These are phyloP conservation scores for Hypsopygia costalis DNA, from an alignment of 2,888 invertebrate genomes.

Conservation along the genomic window DNA sequence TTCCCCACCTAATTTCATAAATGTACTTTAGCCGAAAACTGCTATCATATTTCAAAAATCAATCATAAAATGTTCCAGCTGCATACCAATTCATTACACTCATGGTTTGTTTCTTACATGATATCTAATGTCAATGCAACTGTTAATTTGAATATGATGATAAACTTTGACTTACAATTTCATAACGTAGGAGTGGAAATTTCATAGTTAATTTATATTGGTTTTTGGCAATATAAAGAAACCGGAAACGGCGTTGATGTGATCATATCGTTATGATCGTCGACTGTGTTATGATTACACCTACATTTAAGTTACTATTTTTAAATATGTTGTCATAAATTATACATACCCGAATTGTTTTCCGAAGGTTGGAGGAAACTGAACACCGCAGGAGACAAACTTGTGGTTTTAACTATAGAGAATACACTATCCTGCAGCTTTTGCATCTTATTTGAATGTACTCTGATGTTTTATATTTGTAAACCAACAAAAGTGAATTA, in stretches of 20 bases:
- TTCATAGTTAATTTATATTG: too few species aligned
- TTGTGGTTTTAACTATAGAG: slow-evolving; percentile 66
- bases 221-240: too few species aligned
- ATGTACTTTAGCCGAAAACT: too few species aligned
- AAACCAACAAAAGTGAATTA: slow-evolving; percentile 22
- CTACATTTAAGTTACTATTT: slow-evolving; percentile 15
- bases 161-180: too few species aligned
- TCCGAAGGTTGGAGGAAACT: slow-evolving; percentile 68
- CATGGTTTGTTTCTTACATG: too few species aligned
- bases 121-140: too few species aligned
- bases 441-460: slow-evolving; percentile 44
- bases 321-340: slow-evolving; percentile 28
- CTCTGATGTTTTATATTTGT: slow-evolving; percentile 14
- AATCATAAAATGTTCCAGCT: too few species aligned
- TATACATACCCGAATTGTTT: slow-evolving; percentile 50
- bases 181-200: too few species aligned
- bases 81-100: too few species aligned
- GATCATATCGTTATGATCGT: slow-evolving; percentile 1
- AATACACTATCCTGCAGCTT: slow-evolving; percentile 72
- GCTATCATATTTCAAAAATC: too few species aligned
- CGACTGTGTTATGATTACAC: slow-evolving; percentile 3
- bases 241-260: not conserved
- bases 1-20: too few species aligned
- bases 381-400: slow-evolving; percentile 69
- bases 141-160: too few species aligned